Evolutionary conservation across 2,113 vertebrate genomes (phyloP), one percentile per base, ranked within the genome.

Genomic region (Cyprinus carpio): DNA sequence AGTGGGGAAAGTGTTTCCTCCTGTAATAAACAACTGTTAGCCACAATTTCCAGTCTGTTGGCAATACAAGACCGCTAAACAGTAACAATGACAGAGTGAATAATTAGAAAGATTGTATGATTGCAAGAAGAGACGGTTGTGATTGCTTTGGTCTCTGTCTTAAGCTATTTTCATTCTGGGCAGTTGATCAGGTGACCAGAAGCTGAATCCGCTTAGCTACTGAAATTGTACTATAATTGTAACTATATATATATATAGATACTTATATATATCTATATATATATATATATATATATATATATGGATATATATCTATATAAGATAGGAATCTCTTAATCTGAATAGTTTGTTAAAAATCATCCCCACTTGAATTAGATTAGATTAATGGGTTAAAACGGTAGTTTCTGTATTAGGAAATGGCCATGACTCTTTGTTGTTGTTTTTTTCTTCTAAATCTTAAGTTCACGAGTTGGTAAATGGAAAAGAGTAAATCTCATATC

Each of bases 21-120:
- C 65, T 72, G 72, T 72, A 75, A 86, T 86, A 81, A 84, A 84
- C 51, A 76, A 58, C 69, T 81, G 40, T 51, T 51, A 9, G 51
- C 34, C 81, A 69, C 49, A 69, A 77, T 84, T 81, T 84, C 64
- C 34, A 75, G 60, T n/a, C 67, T 40, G 69, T 25, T 51, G 69
- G 62, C 60, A 67, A 40, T 84, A 85, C 64, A 29, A 67, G 67
- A 71, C 40, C 27, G 23, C 20, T 62, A 46, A 75, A 84, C n/a
- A 75, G 75, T 27, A 34, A 64, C 51, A 62, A 58, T 25, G 71
- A 75, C 83, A 64, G 46, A 49, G 62, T 23, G n/a, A 69, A 27
- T 82, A 82, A 67, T 64, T 46, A 67, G 43, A 80, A 31, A 25
- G 67, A 40, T 67, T 56, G 54, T 78, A 76, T 64, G 72, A 79